Conservation (phyloP, 2,888 invertebrate genomes). For the Slavum lentiscoides region DNA sequence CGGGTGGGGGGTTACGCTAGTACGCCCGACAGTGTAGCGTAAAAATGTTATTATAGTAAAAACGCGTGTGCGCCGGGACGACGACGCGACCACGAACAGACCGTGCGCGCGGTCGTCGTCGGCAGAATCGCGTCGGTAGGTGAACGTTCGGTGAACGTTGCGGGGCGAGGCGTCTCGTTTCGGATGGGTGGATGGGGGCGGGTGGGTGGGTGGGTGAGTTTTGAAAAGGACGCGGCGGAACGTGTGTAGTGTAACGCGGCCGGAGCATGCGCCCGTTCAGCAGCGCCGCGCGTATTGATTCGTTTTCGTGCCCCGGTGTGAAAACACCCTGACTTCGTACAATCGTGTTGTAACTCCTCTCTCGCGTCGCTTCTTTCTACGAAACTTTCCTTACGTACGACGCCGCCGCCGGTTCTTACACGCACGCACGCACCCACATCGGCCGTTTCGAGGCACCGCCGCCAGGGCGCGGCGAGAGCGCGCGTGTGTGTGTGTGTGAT, state of each 20-base stretch:
- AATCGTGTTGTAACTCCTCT: background rate
- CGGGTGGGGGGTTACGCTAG: no score
- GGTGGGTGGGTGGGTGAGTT: no score
- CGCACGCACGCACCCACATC: background rate
- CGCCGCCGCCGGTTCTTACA: slow-evolving; percentile 1
- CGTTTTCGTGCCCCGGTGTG: slow-evolving; percentile 41
- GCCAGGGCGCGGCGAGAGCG: no score
- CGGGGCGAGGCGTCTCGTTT: no score
- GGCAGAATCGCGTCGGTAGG: background rate
- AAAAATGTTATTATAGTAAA: slow-evolving; percentile 37
- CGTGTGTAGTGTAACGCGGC: background rate
- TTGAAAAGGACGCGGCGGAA: no score
- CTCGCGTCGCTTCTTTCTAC: background rate
- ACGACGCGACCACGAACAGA: background rate
- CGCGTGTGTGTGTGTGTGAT: no score
- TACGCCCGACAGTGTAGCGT: background rate
- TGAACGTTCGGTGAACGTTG: background rate
- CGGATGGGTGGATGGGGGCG: no score
- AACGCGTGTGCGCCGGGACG: slow-evolving; percentile 33
- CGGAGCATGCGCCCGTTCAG: slow-evolving; percentile 41
- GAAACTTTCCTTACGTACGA: slow-evolving; percentile 33
- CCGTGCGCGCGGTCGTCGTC: background rate
- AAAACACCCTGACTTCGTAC: slow-evolving; percentile 21
- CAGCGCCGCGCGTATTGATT: slow-evolving; percentile 51
- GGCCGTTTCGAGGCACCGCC: no score